Evolutionary conservation across 2,797 vertebrate genomes (phyloP), one percentile per base, ranked within the genome.

Genomic region (Ctenopoma kingsleyae): DNA sequence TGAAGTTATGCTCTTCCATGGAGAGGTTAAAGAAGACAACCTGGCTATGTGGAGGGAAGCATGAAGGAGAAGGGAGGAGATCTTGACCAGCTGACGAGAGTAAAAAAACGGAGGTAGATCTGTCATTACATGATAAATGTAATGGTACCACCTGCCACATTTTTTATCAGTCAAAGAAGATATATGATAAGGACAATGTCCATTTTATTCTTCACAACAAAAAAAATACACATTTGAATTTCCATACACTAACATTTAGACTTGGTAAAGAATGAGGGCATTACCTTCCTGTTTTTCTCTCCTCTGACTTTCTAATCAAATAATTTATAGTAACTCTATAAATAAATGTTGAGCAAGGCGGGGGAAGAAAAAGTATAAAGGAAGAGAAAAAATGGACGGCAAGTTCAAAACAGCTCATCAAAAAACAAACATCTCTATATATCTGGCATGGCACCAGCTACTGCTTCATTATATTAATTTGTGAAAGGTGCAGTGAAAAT

Each of bases 391-490:
- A 93, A 92, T 91, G 90, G 78, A 88, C 62, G 84, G 76, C 43
- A 82, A 91, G 94, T 94, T 95, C 91, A 93, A 93, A 95, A 94
- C 93, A 94, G 93, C 95, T 95, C 94, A 95, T 95, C 94, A 95
- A 94, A 95, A 95, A 95, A 94, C 94, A 95, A 95, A 95, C 94
- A 95, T 94, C 93, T 94, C 94, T 91, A 95, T 95, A 95, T 94
- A 95, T 95, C 96, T 95, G 93, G 96, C 94, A 82, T 96, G 96
- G 96, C 96, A 97, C 95, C 95, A 95, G 95, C 96, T 96, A 96
- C 95, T 95, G 96, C 95, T 97, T 98, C 96, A 98, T 99, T 98
- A 97, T 97, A 97, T 99, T 99, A 98, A 99, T 98, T 98, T 96
- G 96, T 96, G 97, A 97, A 96, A 95, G 95, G 95, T 94, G 96